phyloP scores from a whole-genome alignment of 2,113 vertebrate species.

The Regulus satrapa region DNA sequence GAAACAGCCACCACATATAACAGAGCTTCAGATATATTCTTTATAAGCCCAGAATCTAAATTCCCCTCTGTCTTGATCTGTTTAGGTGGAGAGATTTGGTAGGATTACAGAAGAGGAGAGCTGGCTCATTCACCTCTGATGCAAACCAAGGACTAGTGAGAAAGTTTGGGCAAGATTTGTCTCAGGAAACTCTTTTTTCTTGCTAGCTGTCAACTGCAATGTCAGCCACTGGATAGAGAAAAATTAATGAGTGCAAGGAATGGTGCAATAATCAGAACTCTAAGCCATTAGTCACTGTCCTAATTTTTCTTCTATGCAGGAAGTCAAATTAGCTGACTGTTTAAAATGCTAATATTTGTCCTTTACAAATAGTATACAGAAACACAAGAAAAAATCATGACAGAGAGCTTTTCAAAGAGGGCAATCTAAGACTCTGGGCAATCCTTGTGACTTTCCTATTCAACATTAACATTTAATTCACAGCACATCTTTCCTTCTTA shows the following conservation, averaged over 20 bases:
- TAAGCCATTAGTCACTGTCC: conserved; percentile 21
- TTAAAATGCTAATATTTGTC: conserved; percentile 61
- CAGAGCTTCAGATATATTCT: neutral
- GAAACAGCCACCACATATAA: neutral
- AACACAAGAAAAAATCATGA: neutral
- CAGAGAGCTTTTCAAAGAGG: neutral
- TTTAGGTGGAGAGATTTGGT: neutral
- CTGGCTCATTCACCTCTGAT: neutral
- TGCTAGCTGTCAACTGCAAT: neutral
- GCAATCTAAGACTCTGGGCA: neutral
- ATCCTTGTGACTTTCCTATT: neutral
- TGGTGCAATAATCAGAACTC: neutral
- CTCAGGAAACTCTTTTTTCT: neutral
- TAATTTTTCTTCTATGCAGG: conserved; percentile 8
- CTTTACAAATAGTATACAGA: conserved; percentile 37
- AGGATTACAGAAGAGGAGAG: neutral
- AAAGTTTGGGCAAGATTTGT: neutral
- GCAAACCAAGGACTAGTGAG: neutral
- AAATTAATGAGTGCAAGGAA: neutral
- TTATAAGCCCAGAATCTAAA: neutral
- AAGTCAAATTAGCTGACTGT: conserved; percentile 50
- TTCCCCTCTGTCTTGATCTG: neutral
- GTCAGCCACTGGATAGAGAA: neutral
- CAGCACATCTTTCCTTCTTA: neutral
- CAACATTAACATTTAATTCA: neutral